Evolutionary conservation across 2,113 vertebrate genomes (phyloP).

Genomic region (Aegithalos caudatus): DNA sequence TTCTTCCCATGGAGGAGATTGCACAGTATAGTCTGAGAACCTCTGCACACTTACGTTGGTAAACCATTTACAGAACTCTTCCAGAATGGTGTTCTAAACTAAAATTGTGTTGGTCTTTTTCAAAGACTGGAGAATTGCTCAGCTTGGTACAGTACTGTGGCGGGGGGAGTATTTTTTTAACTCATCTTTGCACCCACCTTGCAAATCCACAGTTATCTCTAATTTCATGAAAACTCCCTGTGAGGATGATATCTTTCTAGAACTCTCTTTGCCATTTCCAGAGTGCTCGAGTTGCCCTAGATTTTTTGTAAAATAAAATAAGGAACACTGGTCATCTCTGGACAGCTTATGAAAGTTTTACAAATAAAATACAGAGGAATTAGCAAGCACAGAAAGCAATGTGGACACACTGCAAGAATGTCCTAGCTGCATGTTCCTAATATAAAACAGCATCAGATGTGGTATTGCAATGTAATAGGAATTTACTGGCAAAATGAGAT

Average conservation of each 20-base stretch:
- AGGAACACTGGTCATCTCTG: not conserved
- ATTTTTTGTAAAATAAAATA: not conserved
- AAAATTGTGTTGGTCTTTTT: not conserved
- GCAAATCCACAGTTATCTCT: not conserved
- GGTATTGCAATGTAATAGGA: not conserved
- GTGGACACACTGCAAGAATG: not conserved
- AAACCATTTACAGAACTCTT: not conserved
- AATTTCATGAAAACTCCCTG: not conserved
- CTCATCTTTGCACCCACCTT: not conserved
- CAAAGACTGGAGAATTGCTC: not conserved
- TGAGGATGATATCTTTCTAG: not conserved
- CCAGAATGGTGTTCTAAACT: not conserved
- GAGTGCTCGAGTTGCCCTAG: not conserved
- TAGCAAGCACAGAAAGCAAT: not conserved
- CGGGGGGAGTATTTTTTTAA: not conserved
- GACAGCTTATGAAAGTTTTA: not conserved
- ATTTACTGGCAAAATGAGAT: conserved; percentile 7
- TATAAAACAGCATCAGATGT: not conserved
- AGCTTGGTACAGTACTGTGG: not conserved
- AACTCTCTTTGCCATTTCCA: not conserved
- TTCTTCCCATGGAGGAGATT: not conserved
- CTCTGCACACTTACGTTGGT: not conserved
- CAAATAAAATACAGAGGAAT: not conserved
- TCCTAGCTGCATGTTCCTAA: not conserved
- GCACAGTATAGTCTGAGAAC: not conserved